A percentile compares a stretch with the other conserved stretches of the same genome.
phyloP scores from a whole-genome alignment of 2,888 invertebrate species.

The Cheilosia impressa region DNA sequence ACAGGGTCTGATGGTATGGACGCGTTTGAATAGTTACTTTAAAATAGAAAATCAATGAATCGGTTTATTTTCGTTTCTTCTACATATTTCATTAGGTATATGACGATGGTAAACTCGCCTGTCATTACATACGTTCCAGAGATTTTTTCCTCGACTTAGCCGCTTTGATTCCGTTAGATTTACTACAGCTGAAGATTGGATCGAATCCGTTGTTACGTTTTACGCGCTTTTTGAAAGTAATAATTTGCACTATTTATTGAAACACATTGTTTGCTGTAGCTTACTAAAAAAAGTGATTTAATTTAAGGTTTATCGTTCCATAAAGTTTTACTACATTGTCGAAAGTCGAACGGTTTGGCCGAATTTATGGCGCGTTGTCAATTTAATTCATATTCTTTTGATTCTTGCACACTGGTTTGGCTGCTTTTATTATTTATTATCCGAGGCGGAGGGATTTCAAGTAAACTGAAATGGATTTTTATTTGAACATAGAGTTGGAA shows the following conservation, averaged over 20 bases:
- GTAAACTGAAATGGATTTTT: conserved; percentile 82
- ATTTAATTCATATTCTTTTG: conserved; percentile 96
- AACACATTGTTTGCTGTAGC: conserved; percentile 51
- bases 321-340: conserved; percentile 97
- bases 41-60: background rate
- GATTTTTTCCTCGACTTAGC: conserved; percentile 93
- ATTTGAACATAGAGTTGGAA: conserved; percentile 27
- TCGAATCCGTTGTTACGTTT: conserved; percentile 94
- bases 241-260: conserved; percentile 56
- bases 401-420: conserved; percentile 99
- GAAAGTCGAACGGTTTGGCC: conserved; percentile 98
- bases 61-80: conserved; percentile 12
- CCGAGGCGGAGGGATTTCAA: conserved; percentile 94
- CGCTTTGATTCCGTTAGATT: conserved; percentile 93
- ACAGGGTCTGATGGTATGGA: conserved; percentile 93
- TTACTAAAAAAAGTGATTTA: conserved; percentile 33
- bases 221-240: conserved; percentile 93
- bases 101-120: conserved; percentile 94
- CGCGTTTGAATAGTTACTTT: background rate
- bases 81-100: conserved; percentile 86
- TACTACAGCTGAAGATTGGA: conserved; percentile 92
- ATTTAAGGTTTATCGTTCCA: conserved; percentile 92
- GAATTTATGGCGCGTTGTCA: conserved; percentile 97
- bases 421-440: conserved; percentile 97
- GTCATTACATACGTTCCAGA: conserved; percentile 93